phyloP scores from a whole-genome alignment of 2,888 invertebrate genomes.

The Cordilura impudica region DNA sequence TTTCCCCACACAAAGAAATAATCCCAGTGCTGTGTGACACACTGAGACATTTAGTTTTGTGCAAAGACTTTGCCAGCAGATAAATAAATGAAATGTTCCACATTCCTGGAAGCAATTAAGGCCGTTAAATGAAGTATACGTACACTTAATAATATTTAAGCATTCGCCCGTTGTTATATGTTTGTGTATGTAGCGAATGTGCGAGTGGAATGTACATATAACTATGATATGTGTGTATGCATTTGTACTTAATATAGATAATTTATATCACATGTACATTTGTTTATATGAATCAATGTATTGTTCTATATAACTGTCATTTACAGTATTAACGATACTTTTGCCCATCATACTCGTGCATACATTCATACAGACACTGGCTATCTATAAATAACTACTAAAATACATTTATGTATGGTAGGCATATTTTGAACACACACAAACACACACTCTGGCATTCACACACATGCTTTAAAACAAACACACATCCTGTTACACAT shows the following conservation, averaged over 20 bases:
- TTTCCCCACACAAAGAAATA: conserved; percentile 24
- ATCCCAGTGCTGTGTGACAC: conserved; percentile 51
- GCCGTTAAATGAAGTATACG: conserved; percentile 54
- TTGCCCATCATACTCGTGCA: conserved; percentile 14
- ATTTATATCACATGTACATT: conserved; percentile 55
- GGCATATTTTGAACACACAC: not conserved
- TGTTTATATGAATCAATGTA: conserved; percentile 59
- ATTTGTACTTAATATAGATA: conserved; percentile 60
- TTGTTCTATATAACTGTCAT: conserved; percentile 61
- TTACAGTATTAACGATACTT: conserved; percentile 56
- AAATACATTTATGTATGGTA: not conserved
- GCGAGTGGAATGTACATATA: not conserved
- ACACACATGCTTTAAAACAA: not conserved
- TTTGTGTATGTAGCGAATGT: not conserved
- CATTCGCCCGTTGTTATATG: too few species aligned
- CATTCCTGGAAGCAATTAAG: conserved; percentile 59
- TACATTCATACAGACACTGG: not conserved
- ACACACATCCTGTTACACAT: not conserved
- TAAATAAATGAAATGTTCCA: conserved; percentile 56
- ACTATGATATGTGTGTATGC: conserved; percentile 8
- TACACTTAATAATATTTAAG: conserved; percentile 27
- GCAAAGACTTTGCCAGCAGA: conserved; percentile 53
- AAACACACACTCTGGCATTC: not conserved
- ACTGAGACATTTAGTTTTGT: conserved; percentile 56
- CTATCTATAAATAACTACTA: conserved; percentile 39